A percentile compares a stretch with the other conserved stretches of the same genome.
phyloP scores from a whole-genome alignment of 2,888 invertebrate genomes.

The Alentia gelatinosa region DNA sequence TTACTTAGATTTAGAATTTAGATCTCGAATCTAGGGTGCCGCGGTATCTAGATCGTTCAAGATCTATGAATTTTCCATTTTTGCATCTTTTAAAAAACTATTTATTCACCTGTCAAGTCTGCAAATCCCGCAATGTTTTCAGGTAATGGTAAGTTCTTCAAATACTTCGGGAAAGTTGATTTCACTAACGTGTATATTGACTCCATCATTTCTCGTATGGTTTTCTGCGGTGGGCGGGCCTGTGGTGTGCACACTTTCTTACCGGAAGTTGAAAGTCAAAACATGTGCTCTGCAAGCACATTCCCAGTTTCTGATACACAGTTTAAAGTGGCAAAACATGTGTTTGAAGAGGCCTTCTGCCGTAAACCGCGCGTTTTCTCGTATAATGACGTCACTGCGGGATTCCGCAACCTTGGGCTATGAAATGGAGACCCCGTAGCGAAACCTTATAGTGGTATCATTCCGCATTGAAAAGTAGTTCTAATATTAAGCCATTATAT shows the following conservation, averaged over 20 bases:
- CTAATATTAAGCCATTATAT: not conserved
- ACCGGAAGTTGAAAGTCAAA: not conserved
- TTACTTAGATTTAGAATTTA: too few species aligned
- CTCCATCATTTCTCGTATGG: not conserved
- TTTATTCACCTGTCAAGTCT: slow-evolving; percentile 58
- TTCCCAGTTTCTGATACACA: too few species aligned
- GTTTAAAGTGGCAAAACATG: not conserved
- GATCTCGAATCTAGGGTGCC: too few species aligned
- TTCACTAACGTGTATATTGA: slow-evolving; percentile 86
- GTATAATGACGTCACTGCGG: slow-evolving; percentile 33
- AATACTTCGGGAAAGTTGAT: slow-evolving; percentile 90
- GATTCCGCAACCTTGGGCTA: not conserved
- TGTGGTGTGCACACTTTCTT: not conserved
- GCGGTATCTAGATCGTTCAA: too few species aligned
- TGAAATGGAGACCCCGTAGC: slow-evolving; percentile 49
- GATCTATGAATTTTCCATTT: too few species aligned
- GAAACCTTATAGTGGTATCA: not conserved
- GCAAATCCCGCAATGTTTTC: slow-evolving; percentile 80
- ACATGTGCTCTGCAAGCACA: too few species aligned
- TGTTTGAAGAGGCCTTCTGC: not conserved
- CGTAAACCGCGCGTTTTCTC: not conserved
- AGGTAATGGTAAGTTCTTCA: slow-evolving; percentile 91
- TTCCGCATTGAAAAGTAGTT: not conserved
- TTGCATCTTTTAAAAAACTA: too few species aligned
- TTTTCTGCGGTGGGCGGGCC: not conserved